Base-by-base conservation (phyloP, 2,888 invertebrate genomes). In the Podabrus alpinus region DNA sequence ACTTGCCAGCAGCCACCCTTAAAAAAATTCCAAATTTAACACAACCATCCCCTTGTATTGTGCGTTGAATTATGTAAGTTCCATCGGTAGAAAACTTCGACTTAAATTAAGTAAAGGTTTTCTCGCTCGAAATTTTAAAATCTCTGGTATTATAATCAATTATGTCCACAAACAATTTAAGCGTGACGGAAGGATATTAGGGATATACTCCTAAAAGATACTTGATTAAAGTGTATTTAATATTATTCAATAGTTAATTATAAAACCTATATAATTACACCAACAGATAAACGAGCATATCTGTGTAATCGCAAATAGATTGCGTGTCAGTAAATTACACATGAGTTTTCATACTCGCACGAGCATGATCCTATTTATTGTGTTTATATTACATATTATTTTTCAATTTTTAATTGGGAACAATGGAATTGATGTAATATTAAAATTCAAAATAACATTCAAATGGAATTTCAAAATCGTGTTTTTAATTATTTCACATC, bases 1-100 rank as follows among this genome's bases (percentile, higher is more conserved):
- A 73, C 68, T 73, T 73, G 64, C 69, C 75, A n/a, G 21, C 16
- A 72, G 72, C 75, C 70, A 76, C 76, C 76, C 76, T 66, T 73
- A 76, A 76, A 76, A 25, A 75, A 76, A 76, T 76, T 73, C 73
- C 76, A 60, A 71, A 71, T 45, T 69, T 66, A 70, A 71, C 76
- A 76, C 76, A 76, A 76, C 66, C 73, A 73, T 59, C 15, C 64
- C 70, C 66, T 73, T 69, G 64, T 69, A 64, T 24, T 69, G 21
- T 59, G 62, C 17, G 21, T 21, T 21, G 19, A 64, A 64, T 64
- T 25, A 45, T 45, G 13, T 1, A 29, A n/a, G 45, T 45, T 45
- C 45, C n/a, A 45, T 7, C 45, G 45, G 7, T 45, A 7, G 45
- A 45, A 7, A 21, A 3, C 21, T 3, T 2, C 21, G 21, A 21